Base-by-base conservation (phyloP, 35 echinoderm and acorn worm species). In the Holothuria glaberrima region DNA sequence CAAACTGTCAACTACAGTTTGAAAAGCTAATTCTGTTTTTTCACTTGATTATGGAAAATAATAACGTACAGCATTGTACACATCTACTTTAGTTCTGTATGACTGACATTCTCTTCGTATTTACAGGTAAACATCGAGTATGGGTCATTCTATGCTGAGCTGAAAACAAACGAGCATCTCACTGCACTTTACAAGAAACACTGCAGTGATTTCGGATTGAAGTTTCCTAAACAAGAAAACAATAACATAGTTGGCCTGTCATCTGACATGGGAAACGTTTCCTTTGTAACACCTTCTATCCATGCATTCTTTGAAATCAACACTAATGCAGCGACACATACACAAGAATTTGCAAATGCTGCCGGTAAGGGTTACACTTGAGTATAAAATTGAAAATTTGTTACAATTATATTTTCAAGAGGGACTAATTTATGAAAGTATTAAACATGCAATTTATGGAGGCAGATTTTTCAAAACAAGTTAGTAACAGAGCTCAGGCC, bases 231-330 rank as follows among this genome's bases (percentile, higher is more conserved):
- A 21, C 48, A 71, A 34, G 30, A 28, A 32, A 9, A 48, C 0
- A 33, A n/a, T 22, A 45, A 22, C 25, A 18, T 10, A 12, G 71
- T 68, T 13, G 52, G 58, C 1, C 44, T 88, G 18, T 91, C 95
- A 14, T 91, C 95, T 6, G 95, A 97, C 59, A 93, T 97, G 88
- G 95, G 95, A 0, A 90, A 97, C 68, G 95, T 97, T 0, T 94
- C 92, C 26, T 91, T 91, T 26, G 92, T 94, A 6, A 89, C 93
- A 30, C 95, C 95, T 27, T 70, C 86, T 35, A 89, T 97, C 41
- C 95, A 97, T 78, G 69, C 89, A 3, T 54, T 88, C 18, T 97
- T 88, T 82, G 73, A 93, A 44, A 97, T 97, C 31, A 73, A 71
- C 52, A 88, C 88, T 52, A 32, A 34, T 12, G 92, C 88, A 5